Evolutionary conservation across 1,140 invertebrate species (phyloP), one percentile per base, ranked within the genome.

Genomic region (Drosophila nikananu): DNA sequence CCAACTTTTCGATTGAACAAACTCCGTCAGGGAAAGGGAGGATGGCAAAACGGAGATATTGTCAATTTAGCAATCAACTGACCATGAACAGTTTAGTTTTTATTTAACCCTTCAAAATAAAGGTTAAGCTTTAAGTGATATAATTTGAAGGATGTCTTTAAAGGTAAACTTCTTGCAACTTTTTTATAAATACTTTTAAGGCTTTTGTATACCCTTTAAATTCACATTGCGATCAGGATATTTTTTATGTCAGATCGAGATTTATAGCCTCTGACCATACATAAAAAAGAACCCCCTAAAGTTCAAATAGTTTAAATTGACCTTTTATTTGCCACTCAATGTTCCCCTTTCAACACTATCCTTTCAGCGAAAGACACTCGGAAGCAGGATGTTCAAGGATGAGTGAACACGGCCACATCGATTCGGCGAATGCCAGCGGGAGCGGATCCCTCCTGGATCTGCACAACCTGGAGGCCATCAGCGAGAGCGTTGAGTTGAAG

Each of bases 401-500:
- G 65, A 54, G 58, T 49, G 68, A 70, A 63, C 63, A 77, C 74
- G 44, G 44, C 49, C 42, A 44, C 49, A 77, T 48, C 44, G 39
- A 44, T 12, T 25, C 39, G 21, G 54, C 49, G 12, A 89, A 80
- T 42, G 55, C 66, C 78, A 90, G 74, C 67, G 46, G 39, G 25
- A 87, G 66, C 60, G 77, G 76, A 32, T 64, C 68, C 6, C 62
- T 67, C 37, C 80, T 80, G 75, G 57, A 65, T 12, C 65, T 49
- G 15, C 70, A 41, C 61, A 82, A 74, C 65, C 37, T 81, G 46
- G 82, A 82, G 42, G 91, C 74, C 51, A 87, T 93, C 62, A 80
- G 81, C 67, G 80, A 91, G 44, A 92, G 91, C 54, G 78, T 92
- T n/a, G 92, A 93, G 75, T 76, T 93, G 58, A 61, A 90, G 51